phyloP scores from a whole-genome alignment of 2,888 invertebrate genomes.

The Neoascia interrupta region DNA sequence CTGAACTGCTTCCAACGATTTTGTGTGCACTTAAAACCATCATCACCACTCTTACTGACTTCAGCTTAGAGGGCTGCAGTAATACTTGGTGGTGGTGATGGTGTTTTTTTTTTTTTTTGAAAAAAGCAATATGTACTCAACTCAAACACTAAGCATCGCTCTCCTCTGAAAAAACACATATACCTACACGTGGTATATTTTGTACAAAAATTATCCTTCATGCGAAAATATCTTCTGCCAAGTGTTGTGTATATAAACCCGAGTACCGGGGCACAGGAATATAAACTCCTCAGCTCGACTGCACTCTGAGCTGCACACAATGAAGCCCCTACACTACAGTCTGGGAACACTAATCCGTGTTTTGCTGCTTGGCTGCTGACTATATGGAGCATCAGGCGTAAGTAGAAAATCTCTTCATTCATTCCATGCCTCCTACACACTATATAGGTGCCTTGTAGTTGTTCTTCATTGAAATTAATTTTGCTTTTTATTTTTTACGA shows the following conservation, averaged over 20 bases:
- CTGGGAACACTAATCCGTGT: constrained; percentile 14
- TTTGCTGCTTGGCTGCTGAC: constrained; percentile 1
- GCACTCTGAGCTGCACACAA: background rate
- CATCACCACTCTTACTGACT: constrained; percentile 14
- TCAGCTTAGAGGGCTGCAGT: too few species aligned
- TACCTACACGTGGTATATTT: too few species aligned
- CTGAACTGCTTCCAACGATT: constrained; percentile 2
- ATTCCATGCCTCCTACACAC: background rate
- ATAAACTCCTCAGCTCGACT: constrained; percentile 27
- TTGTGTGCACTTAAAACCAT: background rate
- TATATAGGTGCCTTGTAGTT: too few species aligned
- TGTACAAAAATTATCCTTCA: constrained; percentile 15
- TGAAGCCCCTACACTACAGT: constrained; percentile 16
- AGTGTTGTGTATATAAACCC: background rate
- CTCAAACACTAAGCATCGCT: too few species aligned
- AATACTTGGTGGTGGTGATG: too few species aligned
- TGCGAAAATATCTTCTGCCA: constrained; percentile 6
- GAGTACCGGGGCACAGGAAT: background rate
- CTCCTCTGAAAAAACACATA: too few species aligned
- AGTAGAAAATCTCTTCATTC: constrained; percentile 5
- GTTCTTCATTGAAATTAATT: constrained; percentile 39
- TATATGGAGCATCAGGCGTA: background rate
- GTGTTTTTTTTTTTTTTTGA: too few species aligned
- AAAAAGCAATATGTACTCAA: too few species aligned
- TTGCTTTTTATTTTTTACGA: background rate